Percentiles rank a stretch among this genome's conserved stretches.
phyloP scores from a whole-genome alignment of 2,113 vertebrate species.

The Thamnaconus septentrionalis region DNA sequence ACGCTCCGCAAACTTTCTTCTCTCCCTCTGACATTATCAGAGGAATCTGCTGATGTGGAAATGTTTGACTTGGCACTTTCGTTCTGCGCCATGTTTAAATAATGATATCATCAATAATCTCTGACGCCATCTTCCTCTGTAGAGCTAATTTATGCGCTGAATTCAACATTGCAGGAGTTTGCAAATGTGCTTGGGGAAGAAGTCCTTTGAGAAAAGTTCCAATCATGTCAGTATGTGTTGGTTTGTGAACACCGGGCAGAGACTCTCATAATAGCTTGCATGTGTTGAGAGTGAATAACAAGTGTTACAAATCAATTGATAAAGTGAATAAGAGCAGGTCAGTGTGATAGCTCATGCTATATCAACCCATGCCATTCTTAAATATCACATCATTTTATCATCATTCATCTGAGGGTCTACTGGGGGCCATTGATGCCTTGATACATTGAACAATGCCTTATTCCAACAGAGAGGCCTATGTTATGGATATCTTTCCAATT shows the following conservation, averaged over 20 bases:
- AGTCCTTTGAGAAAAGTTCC: slow-evolving; percentile 24
- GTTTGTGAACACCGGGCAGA: slow-evolving; percentile 10
- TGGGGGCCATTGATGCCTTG: too few species aligned
- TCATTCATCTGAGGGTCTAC: too few species aligned
- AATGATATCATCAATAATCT: slow-evolving; percentile 66
- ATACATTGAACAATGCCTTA: too few species aligned
- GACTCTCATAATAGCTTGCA: not conserved
- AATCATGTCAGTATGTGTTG: slow-evolving; percentile 8
- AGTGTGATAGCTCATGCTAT: too few species aligned
- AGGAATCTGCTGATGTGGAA: slow-evolving; percentile 61
- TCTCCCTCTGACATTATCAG: slow-evolving; percentile 38
- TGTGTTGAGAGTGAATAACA: not conserved
- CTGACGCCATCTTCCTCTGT: slow-evolving; percentile 45
- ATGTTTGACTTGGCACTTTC: slow-evolving; percentile 57
- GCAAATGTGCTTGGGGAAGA: slow-evolving; percentile 9
- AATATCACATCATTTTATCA: too few species aligned
- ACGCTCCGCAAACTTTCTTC: slow-evolving; percentile 26
- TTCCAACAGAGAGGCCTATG: too few species aligned
- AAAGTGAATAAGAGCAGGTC: too few species aligned
- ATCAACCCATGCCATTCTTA: too few species aligned
- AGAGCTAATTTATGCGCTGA: slow-evolving; percentile 49
- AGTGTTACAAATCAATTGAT: too few species aligned
- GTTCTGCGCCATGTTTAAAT: slow-evolving; percentile 61
- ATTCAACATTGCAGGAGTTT: slow-evolving; percentile 54
- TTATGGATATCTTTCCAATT: too few species aligned